Base-by-base conservation (phyloP, 2,113 vertebrate genomes). In the Callionymus lyra region DNA sequence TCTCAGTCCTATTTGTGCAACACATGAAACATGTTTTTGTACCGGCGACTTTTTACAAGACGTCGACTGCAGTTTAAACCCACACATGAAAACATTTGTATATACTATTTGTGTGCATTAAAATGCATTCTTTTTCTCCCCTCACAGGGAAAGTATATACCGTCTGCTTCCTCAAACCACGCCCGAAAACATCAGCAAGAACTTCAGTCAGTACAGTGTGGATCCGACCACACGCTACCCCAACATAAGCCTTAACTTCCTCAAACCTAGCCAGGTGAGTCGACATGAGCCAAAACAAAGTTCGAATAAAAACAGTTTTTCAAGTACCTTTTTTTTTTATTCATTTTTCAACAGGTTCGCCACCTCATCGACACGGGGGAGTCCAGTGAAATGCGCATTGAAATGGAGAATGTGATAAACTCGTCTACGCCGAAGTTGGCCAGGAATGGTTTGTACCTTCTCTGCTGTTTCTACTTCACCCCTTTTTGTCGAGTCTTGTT, bases 171-270 rank as follows among this genome's bases (percentile, higher is more conserved):
- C 95, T 56, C 95, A 99, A 80, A 99, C 95, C 17, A 99, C 95
- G 2, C 90, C 95, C 3, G 93, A 98, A 79, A 99, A 99, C 8
- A 87, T 98, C 81, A 97, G 87, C 72, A 99, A 98, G 65, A 98
- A 99, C 86, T 93, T 90, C 83, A 91, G 90, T 77, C 92, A 91
- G 0, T 97, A 93, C 79, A 94, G 94, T 47, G 84, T 98, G 2
- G 92, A 99, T 61, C 95, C 95, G 0, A 87, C 89, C 33, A 99
- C 94, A 16, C 88, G 95, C 2, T 99, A 99, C 41, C 95, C 95
- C 70, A 99, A 98, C 33, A 87, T 98, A 36, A 92, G 89, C 14
- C 68, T 99, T 60, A 90, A 90, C 74, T 90, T 92, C 72, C 69
- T 99, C 58, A 77, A 89, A 32, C 90, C 92, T 12, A 92, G 86